These are phyloP conservation scores for Melipona beecheii DNA, from an alignment of 2,888 invertebrate genomes.

Conservation along the genomic window DNA sequence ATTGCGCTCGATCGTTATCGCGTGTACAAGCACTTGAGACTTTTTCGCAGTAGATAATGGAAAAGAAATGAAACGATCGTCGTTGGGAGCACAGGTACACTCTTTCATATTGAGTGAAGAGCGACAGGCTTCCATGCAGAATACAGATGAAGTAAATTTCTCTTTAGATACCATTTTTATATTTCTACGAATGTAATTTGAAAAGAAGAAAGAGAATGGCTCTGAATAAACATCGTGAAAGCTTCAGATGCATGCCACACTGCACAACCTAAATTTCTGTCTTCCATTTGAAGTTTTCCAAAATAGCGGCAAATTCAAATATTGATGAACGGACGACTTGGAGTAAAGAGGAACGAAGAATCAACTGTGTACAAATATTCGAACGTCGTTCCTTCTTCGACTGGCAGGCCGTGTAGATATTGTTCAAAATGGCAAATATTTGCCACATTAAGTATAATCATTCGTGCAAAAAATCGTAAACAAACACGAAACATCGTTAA, in stretches of 20 bases:
- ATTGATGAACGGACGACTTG: background rate
- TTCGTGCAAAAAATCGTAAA: slow-evolving; percentile 62
- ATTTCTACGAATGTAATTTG: too few species aligned
- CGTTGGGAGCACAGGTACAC: background rate
- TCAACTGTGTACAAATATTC: background rate
- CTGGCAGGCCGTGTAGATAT: slow-evolving; percentile 10
- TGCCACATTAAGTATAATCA: slow-evolving; percentile 58
- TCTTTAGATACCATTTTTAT: background rate
- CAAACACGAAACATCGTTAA: slow-evolving; percentile 67
- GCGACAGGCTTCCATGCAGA: too few species aligned
- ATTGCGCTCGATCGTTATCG: slow-evolving; percentile 66
- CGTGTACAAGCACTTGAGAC: slow-evolving; percentile 6
- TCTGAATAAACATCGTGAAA: too few species aligned
- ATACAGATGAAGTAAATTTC: background rate
- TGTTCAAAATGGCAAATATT: slow-evolving; percentile 62
- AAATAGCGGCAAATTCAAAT: too few species aligned
- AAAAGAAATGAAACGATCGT: slow-evolving; percentile 30
- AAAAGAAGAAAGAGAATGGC: too few species aligned
- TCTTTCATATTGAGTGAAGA: too few species aligned
- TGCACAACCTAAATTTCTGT: too few species aligned
- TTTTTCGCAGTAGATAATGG: slow-evolving; percentile 49
- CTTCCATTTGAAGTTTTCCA: too few species aligned
- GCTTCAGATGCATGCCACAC: too few species aligned
- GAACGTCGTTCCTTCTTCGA: slow-evolving; percentile 18
- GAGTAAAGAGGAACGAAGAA: background rate